A percentile compares a stretch with the other conserved stretches of the same genome.
Evolutionary conservation across 2,797 vertebrate genomes (phyloP).

Genomic region (Melanotaenia boesemani): DNA sequence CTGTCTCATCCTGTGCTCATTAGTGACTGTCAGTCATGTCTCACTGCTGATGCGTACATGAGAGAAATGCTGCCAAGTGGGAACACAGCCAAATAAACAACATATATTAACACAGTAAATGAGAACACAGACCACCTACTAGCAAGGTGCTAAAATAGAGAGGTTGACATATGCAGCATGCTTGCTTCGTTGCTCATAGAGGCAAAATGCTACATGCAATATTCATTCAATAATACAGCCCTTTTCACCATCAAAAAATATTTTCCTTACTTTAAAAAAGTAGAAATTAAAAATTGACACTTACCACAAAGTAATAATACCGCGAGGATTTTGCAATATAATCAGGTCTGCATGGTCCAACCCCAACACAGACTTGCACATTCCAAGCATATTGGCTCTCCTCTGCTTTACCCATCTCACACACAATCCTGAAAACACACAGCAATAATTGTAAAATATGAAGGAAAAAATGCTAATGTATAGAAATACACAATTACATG

Average conservation of each 20-base stretch:
- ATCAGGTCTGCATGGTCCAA: slow-evolving; percentile 89
- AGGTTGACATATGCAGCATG: slow-evolving; percentile 29
- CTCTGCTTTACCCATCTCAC: slow-evolving; percentile 96
- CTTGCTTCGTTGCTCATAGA: slow-evolving; percentile 14
- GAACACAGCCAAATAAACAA: slow-evolving; percentile 46
- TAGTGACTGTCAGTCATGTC: slow-evolving; percentile 47
- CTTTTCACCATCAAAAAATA: slow-evolving; percentile 7
- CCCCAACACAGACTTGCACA: slow-evolving; percentile 93
- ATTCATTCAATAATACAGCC: not conserved
- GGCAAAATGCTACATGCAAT: not conserved
- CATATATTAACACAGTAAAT: slow-evolving; percentile 50
- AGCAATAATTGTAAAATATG: slow-evolving; percentile 2
- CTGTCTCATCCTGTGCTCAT: slow-evolving; percentile 47
- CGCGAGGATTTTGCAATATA: slow-evolving; percentile 95
- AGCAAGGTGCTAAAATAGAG: slow-evolving; percentile 44
- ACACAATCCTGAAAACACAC: slow-evolving; percentile 90
- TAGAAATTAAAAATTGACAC: slow-evolving; percentile 51
- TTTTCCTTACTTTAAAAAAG: not conserved
- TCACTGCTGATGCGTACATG: slow-evolving; percentile 24
- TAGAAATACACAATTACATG: not conserved
- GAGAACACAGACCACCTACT: slow-evolving; percentile 47
- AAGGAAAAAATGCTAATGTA: not conserved
- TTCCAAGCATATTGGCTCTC: slow-evolving; percentile 93
- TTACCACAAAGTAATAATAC: slow-evolving; percentile 98
- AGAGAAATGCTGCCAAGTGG: slow-evolving; percentile 30